These are phyloP conservation scores for Battus philenor DNA, from an alignment of 1,140 invertebrate species.

Conservation along the genomic window DNA sequence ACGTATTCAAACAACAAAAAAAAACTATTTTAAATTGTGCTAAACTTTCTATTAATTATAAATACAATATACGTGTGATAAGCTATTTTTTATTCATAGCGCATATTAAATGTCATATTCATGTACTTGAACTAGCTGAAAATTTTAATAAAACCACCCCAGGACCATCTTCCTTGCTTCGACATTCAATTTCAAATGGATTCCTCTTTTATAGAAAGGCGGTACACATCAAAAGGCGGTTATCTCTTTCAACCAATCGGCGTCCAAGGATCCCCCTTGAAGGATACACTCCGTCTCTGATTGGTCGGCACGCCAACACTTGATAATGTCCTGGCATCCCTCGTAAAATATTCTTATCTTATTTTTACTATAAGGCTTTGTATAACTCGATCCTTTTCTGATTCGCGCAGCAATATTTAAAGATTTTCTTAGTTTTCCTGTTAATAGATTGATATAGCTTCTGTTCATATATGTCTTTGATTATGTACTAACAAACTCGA, in stretches of 20 bases:
- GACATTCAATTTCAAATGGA: constrained; percentile 49
- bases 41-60: no score
- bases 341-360: constrained; percentile 31
- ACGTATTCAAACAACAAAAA: no score
- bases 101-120: no score
- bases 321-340: constrained; percentile 49
- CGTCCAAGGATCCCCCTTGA: constrained; percentile 46
- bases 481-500: no score
- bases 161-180: constrained; percentile 37
- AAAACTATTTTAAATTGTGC: no score
- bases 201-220: constrained; percentile 40
- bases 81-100: no score
- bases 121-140: no score
- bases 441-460: no score
- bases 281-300: constrained; percentile 48
- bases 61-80: no score
- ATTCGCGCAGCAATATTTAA: background rate
- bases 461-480: no score
- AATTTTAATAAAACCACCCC: background rate
- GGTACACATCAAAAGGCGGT: constrained; percentile 43
- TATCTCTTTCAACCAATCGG: constrained; percentile 61
- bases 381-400: constrained; percentile 18
- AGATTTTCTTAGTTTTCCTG: constrained; percentile 8
- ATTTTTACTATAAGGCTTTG: constrained; percentile 20
- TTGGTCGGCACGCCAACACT: constrained; percentile 42